Conservation (phyloP, 2,888 invertebrate genomes). For the Tridacna crocea region DNA sequence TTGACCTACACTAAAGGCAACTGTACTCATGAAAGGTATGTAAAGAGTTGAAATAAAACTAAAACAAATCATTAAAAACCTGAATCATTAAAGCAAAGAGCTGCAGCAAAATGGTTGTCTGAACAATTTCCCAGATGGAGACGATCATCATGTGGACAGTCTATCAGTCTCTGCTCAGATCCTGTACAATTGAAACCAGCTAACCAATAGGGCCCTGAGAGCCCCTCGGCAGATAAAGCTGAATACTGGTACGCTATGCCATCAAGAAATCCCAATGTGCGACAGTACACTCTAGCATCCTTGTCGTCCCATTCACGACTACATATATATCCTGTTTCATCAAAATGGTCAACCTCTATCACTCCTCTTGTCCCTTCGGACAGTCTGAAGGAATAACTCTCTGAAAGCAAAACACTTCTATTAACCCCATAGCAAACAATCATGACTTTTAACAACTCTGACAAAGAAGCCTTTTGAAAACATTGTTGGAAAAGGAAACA, state of each 20-base stretch:
- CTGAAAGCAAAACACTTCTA: constrained; percentile 42
- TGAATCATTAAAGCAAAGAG: constrained; percentile 73
- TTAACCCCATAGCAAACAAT: too few relatives aligned
- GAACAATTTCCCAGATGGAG: constrained; percentile 74
- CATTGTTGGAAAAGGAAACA: too few relatives aligned
- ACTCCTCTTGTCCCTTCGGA: constrained; percentile 23
- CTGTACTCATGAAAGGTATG: too few relatives aligned
- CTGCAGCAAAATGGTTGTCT: constrained; percentile 71
- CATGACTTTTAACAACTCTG: too few relatives aligned
- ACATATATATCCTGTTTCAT: constrained; percentile 84
- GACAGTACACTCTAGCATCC: constrained; percentile 76
- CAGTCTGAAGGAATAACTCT: constrained; percentile 64
- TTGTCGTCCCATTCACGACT: constrained; percentile 71
- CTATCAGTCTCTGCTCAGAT: constrained; percentile 64
- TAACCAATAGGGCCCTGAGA: constrained; percentile 75
- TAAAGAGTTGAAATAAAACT: too few relatives aligned
- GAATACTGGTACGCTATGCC: constrained; percentile 71
- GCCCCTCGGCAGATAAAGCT: constrained; percentile 44
- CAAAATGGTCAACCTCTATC: constrained; percentile 73
- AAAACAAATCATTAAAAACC: constrained; percentile 42
- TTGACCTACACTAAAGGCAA: too few relatives aligned
- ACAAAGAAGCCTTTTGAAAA: too few relatives aligned
- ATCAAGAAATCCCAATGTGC: constrained; percentile 59
- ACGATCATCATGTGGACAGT: constrained; percentile 70
- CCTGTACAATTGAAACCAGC: constrained; percentile 77